Evolutionary conservation across 2,888 invertebrate genomes (phyloP), one percentile per base, ranked within the genome.

Genomic region (Agriopis marginaria): DNA sequence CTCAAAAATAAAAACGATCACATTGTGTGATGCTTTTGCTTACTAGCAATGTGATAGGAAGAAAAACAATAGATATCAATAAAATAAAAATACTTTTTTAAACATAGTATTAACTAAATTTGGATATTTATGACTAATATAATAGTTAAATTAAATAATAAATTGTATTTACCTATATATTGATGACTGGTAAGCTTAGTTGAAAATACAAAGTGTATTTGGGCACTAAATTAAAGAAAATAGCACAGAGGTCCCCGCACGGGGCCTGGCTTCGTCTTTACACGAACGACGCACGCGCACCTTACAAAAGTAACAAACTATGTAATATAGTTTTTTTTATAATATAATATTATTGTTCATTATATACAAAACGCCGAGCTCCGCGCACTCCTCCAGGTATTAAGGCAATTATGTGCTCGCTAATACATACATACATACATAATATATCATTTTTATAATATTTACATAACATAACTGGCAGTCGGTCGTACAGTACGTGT

Each of bases 171-270:
- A 91, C 90, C 93, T 89, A 92, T 86, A 91, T 75, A 77, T 76
- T 92, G 94, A 93, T 93, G 93, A 94, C 93, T 94, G 93, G 91
- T 93, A 92, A 92, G 91, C 92, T 93, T 92, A 93, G 89, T 88
- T 86, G 90, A 90, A 88, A 89, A 92, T 91, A 92, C 91, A 89
- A 84, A 87, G 84, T 87, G 90, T 92, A 89, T 90, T 88, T 90
- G 88, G 89, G 89, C 85, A 90, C 91, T 91, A 91, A 77, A 76
- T 77, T 89, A 91, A 88, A 89, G 85, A 87, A 89, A 90, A 89
- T 90, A 93, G 93, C 92, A 92, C 93, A 85, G 82, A 82, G 79
- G 83, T 80, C 82, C 81, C 84, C 83, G 81, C 77, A 76, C 79
- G 79, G 79, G 83, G 71, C 82, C 86, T 79, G 84, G 78, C 84